Conservation (phyloP, 2,113 vertebrate species). For the Calyptomena viridis region DNA sequence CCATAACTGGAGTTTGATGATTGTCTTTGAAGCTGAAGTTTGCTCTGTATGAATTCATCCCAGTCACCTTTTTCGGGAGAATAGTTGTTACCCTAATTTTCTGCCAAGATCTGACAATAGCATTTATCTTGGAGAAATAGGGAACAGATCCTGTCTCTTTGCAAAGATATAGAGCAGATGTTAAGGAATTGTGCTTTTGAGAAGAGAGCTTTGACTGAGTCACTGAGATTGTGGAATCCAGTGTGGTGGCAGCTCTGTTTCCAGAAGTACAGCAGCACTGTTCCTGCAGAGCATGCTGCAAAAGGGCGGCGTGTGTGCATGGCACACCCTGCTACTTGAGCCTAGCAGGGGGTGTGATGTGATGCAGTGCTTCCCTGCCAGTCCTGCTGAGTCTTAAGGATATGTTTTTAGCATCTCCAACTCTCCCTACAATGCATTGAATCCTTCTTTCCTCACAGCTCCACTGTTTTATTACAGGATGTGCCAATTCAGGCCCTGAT, state of each 20-base stretch:
- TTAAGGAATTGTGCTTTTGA: neutral
- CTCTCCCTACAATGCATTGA: neutral
- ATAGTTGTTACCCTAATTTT: neutral
- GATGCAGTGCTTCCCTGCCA: neutral
- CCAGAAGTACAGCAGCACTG: fast-evolving
- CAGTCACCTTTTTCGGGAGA: neutral
- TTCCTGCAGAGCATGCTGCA: neutral
- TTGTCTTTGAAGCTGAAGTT: neutral
- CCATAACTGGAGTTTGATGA: neutral
- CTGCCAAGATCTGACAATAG: neutral
- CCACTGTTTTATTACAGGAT: neutral
- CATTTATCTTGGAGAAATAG: neutral
- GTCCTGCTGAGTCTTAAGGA: neutral
- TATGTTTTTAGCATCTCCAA: neutral
- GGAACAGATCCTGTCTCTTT: neutral
- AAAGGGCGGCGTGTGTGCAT: neutral
- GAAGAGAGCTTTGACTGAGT: neutral
- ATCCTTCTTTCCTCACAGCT: neutral
- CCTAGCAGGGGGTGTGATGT: neutral
- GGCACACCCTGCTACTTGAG: neutral
- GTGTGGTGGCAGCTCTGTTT: neutral
- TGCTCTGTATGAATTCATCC: neutral
- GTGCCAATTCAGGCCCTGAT: neutral
- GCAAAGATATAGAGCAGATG: neutral
- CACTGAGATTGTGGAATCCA: neutral